These are phyloP conservation scores for Scaptomyza hsui DNA, from an alignment of 1,140 invertebrate species.

Conservation along the genomic window DNA sequence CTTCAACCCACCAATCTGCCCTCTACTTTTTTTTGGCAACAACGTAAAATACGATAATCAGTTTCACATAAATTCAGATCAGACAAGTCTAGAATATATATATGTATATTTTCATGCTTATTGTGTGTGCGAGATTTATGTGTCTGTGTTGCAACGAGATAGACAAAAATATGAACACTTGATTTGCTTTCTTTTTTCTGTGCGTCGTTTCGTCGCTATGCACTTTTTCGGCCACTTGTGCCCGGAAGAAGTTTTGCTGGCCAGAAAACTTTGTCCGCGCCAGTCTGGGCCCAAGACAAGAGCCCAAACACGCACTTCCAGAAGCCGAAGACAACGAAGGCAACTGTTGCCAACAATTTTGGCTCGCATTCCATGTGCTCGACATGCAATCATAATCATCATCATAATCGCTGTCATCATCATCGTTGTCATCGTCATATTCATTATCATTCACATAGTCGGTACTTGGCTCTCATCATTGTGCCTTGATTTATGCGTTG, in stretches of 20 bases:
- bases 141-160: slow-evolving; percentile 55
- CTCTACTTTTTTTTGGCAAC: neutral
- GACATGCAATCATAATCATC: slow-evolving; percentile 57
- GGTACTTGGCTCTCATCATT: slow-evolving; percentile 30
- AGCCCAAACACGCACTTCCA: slow-evolving; percentile 46
- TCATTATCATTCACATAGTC: neutral
- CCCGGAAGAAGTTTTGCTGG: slow-evolving; percentile 1
- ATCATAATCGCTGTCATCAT: neutral
- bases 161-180: slow-evolving; percentile 72
- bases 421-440: slow-evolving; percentile 3
- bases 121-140: slow-evolving; percentile 70
- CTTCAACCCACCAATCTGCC: no score
- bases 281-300: slow-evolving; percentile 46
- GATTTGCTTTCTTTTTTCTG: slow-evolving; percentile 57
- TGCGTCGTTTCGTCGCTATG: slow-evolving; percentile 47
- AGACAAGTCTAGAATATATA: slow-evolving; percentile 36
- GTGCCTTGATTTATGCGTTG: slow-evolving; percentile 67
- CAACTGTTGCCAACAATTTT: slow-evolving; percentile 41
- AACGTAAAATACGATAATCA: slow-evolving; percentile 67
- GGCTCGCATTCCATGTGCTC: slow-evolving; percentile 2
- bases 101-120: slow-evolving; percentile 24
- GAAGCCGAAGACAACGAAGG: slow-evolving; percentile 23
- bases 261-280: slow-evolving; percentile 52
- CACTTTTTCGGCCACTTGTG: slow-evolving; percentile 40
- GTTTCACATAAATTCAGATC: slow-evolving; percentile 83